Percentiles rank a stretch among this genome's conserved stretches.
Evolutionary conservation across 2,888 invertebrate species (phyloP).

Genomic region (Synergus laeviventris): DNA sequence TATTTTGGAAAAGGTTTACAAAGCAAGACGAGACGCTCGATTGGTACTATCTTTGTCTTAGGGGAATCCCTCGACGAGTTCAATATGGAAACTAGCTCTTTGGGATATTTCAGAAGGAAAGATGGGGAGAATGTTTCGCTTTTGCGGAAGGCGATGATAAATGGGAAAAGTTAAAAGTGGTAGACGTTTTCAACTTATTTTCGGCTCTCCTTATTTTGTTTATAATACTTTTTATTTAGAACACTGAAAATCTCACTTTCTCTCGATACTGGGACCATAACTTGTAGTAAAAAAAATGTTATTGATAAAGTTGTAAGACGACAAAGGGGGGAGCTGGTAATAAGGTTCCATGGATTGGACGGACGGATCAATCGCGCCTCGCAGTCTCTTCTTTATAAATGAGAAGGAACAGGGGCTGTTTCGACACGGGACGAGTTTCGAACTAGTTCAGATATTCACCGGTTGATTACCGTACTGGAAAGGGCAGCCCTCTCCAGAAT

Average conservation of each 20-base stretch:
- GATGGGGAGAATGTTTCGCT: background rate
- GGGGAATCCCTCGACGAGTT: conserved; percentile 29
- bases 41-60: conserved; percentile 26
- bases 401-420: conserved; percentile 62
- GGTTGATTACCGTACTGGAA: conserved; percentile 73
- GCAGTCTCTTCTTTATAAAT: conserved; percentile 73
- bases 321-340: conserved; percentile 27
- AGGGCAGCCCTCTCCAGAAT: conserved; percentile 63
- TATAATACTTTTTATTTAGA: background rate
- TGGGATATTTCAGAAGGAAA: background rate
- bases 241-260: background rate
- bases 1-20: conserved; percentile 38
- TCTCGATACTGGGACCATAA: background rate
- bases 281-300: background rate
- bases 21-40: background rate
- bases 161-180: background rate
- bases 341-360: conserved; percentile 40
- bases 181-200: background rate
- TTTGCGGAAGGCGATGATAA: background rate
- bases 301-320: conserved; percentile 21
- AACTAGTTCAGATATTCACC: conserved; percentile 75
- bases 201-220: background rate
- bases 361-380: conserved; percentile 71
- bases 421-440: conserved; percentile 61
- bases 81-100: conserved; percentile 34